Base-by-base conservation (phyloP, 2,888 invertebrate genomes). In the Nesidiocoris tenuis region DNA sequence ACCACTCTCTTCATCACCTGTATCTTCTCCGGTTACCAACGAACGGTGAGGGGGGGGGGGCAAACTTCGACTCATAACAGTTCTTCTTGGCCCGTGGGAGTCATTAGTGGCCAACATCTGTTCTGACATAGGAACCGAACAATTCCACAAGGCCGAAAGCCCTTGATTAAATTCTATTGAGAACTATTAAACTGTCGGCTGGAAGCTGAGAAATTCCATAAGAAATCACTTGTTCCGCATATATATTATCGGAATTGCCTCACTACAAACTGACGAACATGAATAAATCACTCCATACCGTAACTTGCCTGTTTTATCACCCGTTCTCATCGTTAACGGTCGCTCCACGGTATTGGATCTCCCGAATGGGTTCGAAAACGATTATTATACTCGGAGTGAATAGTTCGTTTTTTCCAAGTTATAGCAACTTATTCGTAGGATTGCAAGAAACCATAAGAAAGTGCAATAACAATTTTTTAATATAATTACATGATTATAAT, bases 41-140 rank as follows among this genome's bases (percentile, higher is more conserved):
- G 3, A 39, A 39, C 39, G 12, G 39, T n/a, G n/a, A n/a, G n/a
- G n/a, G 39, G 39, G 12, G 39, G 5, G 39, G 39, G 39, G 39
- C 70, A 70, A 70, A 70, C 70, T 70, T 70, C 57, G 70, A 70
- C 70, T 70, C 70, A 70, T 70, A 70, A 70, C 70, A 70, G 70
- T 70, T 70, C 70, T 70, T 70, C 70, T 70, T 70, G 61, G 70
- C 61, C 70, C 57, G 59, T 59, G 59, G 56, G 25, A 70, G 70
- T 70, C 70, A 70, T 70, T 70, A 70, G 70, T 70, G 70, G 70
- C 61, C 70, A 39, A 70, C 70, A 70, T 70, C 70, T 70, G 70
- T 57, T 59, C 70, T 25, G 21, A 70, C 70, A 70, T 24, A 59
- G 57, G 70, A 59, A 22, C 61, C 59, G 61, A 70, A 67, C 67